phyloP scores from a whole-genome alignment of 2,797 vertebrate genomes.

The Anolis apletophallus region DNA sequence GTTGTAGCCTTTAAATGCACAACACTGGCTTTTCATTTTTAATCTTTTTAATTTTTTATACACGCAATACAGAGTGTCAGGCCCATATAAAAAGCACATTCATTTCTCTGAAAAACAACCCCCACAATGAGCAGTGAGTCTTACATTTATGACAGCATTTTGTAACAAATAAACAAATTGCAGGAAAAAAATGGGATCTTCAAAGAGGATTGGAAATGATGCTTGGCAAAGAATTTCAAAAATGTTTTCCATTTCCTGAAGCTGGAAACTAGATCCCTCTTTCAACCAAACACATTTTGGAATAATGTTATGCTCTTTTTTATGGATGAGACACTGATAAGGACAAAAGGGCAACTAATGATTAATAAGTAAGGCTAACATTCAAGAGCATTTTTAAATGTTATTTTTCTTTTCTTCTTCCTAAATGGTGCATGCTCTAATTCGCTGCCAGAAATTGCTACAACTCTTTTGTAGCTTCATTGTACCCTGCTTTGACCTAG shows the following conservation, averaged over 20 bases:
- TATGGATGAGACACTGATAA: background rate
- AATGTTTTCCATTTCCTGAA: conserved; percentile 14
- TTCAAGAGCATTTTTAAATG: background rate
- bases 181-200: background rate
- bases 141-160: background rate
- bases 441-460: conserved; percentile 5
- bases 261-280: background rate
- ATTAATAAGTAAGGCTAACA: background rate
- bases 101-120: conserved; percentile 18
- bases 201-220: background rate
- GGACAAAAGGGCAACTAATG: background rate
- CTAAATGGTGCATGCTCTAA: background rate
- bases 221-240: conserved; percentile 1
- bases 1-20: background rate
- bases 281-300: background rate
- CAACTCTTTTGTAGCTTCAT: background rate
- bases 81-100: background rate
- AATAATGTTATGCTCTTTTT: background rate
- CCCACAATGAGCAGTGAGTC: background rate
- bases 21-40: background rate
- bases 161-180: background rate
- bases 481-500: conserved; percentile 5
- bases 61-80: background rate
- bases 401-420: conserved; percentile 2
- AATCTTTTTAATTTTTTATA: too few species aligned